phyloP scores from a whole-genome alignment of 1,140 invertebrate genomes.

The Hetaerina americana region DNA sequence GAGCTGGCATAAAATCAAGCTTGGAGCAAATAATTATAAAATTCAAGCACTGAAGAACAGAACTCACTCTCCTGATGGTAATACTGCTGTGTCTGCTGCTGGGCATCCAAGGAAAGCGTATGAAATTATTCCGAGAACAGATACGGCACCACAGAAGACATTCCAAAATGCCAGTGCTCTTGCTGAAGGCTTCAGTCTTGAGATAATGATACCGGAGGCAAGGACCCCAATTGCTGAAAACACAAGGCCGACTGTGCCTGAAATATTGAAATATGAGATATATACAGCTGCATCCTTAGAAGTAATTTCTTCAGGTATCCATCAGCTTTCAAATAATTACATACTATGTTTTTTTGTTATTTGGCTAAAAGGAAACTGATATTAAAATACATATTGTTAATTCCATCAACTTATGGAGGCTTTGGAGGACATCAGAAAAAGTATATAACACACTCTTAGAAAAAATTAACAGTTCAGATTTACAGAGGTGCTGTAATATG shows the following conservation, averaged over 20 bases:
- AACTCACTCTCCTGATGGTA: not conserved
- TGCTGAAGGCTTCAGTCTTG: constrained; percentile 39
- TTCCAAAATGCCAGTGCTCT: constrained; percentile 40
- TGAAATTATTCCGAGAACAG: constrained; percentile 34
- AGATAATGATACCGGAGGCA: constrained; percentile 44
- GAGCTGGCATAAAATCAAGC: too few relatives aligned
- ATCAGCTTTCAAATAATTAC: not conserved
- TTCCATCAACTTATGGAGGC: too few relatives aligned
- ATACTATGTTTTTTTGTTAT: not conserved
- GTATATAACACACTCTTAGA: too few relatives aligned
- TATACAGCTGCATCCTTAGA: not conserved
- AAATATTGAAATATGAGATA: not conserved
- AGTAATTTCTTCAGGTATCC: not conserved
- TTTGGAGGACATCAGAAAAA: too few relatives aligned
- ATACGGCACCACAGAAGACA: constrained; percentile 33
- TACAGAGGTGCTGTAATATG: too few relatives aligned
- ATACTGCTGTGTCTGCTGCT: not conserved
- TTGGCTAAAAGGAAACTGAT: too few relatives aligned
- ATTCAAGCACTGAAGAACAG: too few relatives aligned
- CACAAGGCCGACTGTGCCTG: constrained; percentile 44
- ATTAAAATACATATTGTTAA: too few relatives aligned
- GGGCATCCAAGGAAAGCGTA: constrained; percentile 45
- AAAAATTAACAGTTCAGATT: too few relatives aligned
- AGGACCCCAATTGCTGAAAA: constrained; percentile 59
- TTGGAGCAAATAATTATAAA: too few relatives aligned